A percentile compares a stretch with the other conserved stretches of the same genome.
Conservation (phyloP, 2,113 vertebrate genomes). For the Rallus limicola region DNA sequence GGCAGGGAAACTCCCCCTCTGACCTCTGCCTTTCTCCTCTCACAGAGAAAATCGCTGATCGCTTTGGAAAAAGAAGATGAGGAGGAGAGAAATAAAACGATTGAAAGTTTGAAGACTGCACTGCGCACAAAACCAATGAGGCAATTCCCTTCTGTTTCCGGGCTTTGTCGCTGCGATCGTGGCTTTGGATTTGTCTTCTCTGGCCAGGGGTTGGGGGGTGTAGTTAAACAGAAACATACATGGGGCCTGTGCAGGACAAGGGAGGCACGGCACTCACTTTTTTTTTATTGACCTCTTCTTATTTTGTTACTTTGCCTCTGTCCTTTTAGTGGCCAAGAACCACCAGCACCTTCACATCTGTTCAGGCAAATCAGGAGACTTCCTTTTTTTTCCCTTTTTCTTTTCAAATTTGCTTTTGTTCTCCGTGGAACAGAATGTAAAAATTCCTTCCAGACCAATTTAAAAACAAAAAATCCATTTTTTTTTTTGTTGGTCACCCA, state of each 20-base stretch:
- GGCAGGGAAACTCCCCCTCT: not conserved
- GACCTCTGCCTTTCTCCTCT: slow-evolving; percentile 15
- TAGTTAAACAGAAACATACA: not conserved
- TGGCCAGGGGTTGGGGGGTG: not conserved
- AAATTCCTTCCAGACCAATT: not conserved
- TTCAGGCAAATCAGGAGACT: not conserved
- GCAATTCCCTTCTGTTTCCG: slow-evolving; percentile 64
- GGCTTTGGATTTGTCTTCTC: not conserved
- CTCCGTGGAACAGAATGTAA: not conserved
- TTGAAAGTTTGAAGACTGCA: slow-evolving; percentile 96
- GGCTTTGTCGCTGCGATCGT: rapidly evolving
- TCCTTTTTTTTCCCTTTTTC: not conserved
- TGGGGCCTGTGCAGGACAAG: not conserved
- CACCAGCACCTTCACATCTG: not conserved
- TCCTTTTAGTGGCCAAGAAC: not conserved
- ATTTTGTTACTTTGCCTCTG: not conserved
- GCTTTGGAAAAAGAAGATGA: slow-evolving; percentile 96
- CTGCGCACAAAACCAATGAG: slow-evolving; percentile 98
- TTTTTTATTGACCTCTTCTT: not conserved
- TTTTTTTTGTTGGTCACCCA: not conserved
- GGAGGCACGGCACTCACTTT: not conserved
- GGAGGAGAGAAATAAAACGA: slow-evolving; percentile 97
- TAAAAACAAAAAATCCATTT: not conserved
- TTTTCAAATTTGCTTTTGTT: not conserved
- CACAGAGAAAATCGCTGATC: slow-evolving; percentile 92